These are phyloP conservation scores for Cancer borealis DNA, from an alignment of 2,888 invertebrate genomes.

Conservation along the genomic window DNA sequence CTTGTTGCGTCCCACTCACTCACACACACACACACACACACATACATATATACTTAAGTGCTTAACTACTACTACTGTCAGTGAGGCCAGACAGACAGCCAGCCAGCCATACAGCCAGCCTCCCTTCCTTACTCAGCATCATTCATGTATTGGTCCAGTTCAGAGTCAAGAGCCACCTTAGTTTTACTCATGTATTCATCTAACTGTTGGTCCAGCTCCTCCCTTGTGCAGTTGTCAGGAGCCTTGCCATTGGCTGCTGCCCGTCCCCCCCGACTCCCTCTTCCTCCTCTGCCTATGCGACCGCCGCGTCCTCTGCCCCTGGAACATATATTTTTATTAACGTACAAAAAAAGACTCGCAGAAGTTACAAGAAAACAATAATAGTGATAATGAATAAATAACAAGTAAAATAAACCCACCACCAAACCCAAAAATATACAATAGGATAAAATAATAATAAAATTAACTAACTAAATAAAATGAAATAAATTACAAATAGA, in stretches of 20 bases:
- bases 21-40: neutral
- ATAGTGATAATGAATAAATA: neutral
- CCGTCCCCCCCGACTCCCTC: conserved; percentile 78
- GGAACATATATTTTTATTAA: neutral
- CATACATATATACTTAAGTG: neutral
- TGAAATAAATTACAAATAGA: too few relatives aligned
- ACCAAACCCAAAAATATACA: too few relatives aligned
- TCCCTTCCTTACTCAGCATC: conserved; percentile 79
- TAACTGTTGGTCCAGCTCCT: conserved; percentile 86
- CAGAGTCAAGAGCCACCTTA: conserved; percentile 83
- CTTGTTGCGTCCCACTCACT: neutral
- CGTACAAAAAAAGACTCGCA: neutral
- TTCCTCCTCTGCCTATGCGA: conserved; percentile 71
- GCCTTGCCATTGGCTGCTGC: conserved; percentile 71
- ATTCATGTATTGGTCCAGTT: conserved; percentile 84
- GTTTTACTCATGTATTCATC: conserved; percentile 87
- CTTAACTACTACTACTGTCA: neutral
- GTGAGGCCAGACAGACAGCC: neutral
- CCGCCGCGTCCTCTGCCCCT: conserved; percentile 70
- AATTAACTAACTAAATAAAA: neutral
- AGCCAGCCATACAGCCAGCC: neutral
- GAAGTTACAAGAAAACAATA: neutral
- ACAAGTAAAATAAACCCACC: neutral
- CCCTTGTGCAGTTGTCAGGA: conserved; percentile 81
- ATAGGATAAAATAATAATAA: too few relatives aligned